These are phyloP conservation scores for Tethea ocularis DNA, from an alignment of 2,888 invertebrate species.

Conservation along the genomic window DNA sequence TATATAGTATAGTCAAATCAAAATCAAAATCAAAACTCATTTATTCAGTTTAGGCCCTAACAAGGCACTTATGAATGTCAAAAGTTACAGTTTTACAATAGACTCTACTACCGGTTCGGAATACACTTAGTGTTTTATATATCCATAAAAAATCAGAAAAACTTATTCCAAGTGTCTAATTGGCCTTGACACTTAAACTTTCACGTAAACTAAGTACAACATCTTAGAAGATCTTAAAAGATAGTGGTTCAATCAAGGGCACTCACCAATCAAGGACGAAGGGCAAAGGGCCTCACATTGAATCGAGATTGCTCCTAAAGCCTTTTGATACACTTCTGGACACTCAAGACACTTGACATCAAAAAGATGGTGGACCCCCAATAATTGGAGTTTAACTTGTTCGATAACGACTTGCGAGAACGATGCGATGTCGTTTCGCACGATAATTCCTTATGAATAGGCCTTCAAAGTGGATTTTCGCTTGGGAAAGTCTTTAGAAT, in stretches of 20 bases:
- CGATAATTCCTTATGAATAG: constrained; percentile 20
- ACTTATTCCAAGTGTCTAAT: neutral
- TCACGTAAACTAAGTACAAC: neutral
- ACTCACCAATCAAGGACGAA: constrained; percentile 8
- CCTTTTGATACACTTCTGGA: constrained; percentile 21
- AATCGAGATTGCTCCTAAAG: constrained; percentile 18
- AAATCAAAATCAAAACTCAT: too few species aligned
- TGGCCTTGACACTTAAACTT: neutral
- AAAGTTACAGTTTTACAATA: too few species aligned
- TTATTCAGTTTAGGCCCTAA: too few species aligned
- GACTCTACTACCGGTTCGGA: too few species aligned
- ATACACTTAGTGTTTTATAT: too few species aligned
- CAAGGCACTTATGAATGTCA: too few species aligned
- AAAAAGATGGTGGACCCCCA: constrained; percentile 21
- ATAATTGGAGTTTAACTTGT: constrained; percentile 36
- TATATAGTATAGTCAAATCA: too few species aligned
- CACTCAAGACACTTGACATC: constrained; percentile 25
- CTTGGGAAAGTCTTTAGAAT: constrained; percentile 4
- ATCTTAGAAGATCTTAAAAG: constrained; percentile 3
- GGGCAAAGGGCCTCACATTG: neutral
- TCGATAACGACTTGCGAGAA: constrained; percentile 21
- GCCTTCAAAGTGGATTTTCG: constrained; percentile 7
- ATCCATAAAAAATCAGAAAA: too few species aligned
- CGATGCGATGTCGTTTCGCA: constrained; percentile 19
- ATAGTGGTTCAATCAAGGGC: constrained; percentile 10